These are phyloP conservation scores for Caiman crocodilus DNA, from an alignment of 2,797 vertebrate species.

Conservation along the genomic window DNA sequence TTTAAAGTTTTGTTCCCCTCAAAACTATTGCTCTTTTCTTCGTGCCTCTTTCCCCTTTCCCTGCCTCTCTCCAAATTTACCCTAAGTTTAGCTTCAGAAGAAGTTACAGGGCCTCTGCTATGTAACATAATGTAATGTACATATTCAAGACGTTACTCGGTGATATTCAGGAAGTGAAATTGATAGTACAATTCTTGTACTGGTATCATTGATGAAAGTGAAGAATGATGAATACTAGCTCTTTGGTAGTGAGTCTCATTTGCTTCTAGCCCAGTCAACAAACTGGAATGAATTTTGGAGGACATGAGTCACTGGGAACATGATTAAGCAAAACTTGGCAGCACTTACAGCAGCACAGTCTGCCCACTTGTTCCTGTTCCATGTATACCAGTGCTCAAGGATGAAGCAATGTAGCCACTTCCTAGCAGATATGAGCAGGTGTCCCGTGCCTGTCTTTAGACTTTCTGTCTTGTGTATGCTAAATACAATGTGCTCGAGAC, in stretches of 20 bases:
- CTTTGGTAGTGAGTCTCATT: not conserved
- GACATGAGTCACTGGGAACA: not conserved
- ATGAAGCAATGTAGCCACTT: too few relatives aligned
- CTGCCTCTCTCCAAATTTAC: not conserved
- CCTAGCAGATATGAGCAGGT: too few relatives aligned
- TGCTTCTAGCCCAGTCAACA: not conserved
- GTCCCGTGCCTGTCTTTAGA: too few relatives aligned
- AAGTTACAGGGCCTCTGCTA: not conserved
- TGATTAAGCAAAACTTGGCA: too few relatives aligned
- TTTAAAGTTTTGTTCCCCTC: too few relatives aligned
- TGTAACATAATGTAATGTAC: not conserved
- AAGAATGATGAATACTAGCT: not conserved
- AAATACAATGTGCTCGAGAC: too few relatives aligned
- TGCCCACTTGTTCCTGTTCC: not conserved
- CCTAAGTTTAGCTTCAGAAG: not conserved
- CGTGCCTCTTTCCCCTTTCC: too few relatives aligned
- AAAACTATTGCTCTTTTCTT: too few relatives aligned
- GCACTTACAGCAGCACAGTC: too few relatives aligned
- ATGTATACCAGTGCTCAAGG: too few relatives aligned
- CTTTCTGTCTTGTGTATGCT: too few relatives aligned
- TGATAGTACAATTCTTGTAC: not conserved
- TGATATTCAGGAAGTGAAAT: not conserved
- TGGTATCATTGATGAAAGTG: not conserved
- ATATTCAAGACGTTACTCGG: not conserved
- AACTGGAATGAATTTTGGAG: not conserved